Evolutionary conservation across 2,797 vertebrate species (phyloP), one percentile per base, ranked within the genome.

Genomic region (Eulemur coronatus): DNA sequence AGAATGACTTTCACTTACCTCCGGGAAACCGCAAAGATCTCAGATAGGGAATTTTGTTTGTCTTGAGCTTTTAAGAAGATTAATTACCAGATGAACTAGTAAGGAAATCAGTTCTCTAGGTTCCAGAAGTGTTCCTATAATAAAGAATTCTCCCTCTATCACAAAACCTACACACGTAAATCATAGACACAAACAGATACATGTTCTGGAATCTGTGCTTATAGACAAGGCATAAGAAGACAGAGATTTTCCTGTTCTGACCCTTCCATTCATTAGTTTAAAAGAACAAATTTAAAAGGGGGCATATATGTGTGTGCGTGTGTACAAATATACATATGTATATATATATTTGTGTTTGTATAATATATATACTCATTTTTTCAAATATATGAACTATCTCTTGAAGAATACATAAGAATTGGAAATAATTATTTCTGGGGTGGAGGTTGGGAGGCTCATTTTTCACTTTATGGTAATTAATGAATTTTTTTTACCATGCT

Each of bases 51-150:
- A 86, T 78, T 94, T 76, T 95, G 80, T 94, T 95, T 96, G 96
- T 81, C 91, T 89, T 55, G 72, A 90, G 67, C 33, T 78, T 96
- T 96, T 75, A 96, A 84, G 82, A 97, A 96, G 98, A 96, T 96
- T 88, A 79, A 97, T 81, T 70, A 89, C 75, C 75, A 97, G 94
- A 87, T 89, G 82, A 95, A 73, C 52, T 81, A 30, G 65, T 67
- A 95, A 97, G 73, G 48, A 93, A 91, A 95, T 95, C 81, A 48
- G 2, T 95, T 97, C 89, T 79, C 80, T 78, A 52, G 69, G 72
- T 96, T 95, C 57, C 80, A 73, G 85, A 93, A 93, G 61, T 93
- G 96, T 96, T 91, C 69, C 82, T 78, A 14, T 59, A 87, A 87
- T 48, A 78, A 96, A 91, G 59, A 84, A 91, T 87, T 76, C 89